Percentiles rank a stretch among this genome's conserved stretches.
Conservation (phyloP, 2,888 invertebrate genomes). For the Hypomecis punctinalis region DNA sequence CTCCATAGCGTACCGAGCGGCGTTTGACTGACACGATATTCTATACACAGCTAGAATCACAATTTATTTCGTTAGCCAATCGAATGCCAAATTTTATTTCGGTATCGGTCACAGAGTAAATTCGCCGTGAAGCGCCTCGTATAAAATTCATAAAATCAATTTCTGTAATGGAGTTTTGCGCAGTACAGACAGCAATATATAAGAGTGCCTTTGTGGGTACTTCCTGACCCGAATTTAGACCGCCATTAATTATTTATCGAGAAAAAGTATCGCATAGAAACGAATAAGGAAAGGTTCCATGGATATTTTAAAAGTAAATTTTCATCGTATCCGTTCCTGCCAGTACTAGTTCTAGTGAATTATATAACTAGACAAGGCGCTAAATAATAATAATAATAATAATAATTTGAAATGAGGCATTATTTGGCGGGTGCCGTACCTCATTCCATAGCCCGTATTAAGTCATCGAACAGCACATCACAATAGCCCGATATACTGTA, state of each 20-base stretch:
- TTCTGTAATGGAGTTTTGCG: conserved; percentile 37
- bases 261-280: conserved; percentile 1
- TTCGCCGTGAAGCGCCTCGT: conserved; percentile 22
- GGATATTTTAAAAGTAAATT: background rate
- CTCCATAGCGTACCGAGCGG: background rate
- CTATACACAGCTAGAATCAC: conserved; percentile 10
- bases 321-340: too few relatives aligned
- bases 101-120: conserved; percentile 7
- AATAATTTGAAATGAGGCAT: too few relatives aligned
- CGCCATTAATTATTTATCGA: conserved; percentile 17
- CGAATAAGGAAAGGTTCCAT: background rate
- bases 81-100: conserved; percentile 17
- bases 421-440: too few relatives aligned
- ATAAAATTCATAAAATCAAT: conserved; percentile 40
- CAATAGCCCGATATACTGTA: too few relatives aligned
- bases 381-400: too few relatives aligned
- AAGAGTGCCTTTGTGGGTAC: conserved; percentile 27
- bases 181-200: conserved; percentile 29
- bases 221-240: conserved; percentile 16
- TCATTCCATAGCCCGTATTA: too few relatives aligned
- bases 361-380: too few relatives aligned
- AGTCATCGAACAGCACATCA: too few relatives aligned
- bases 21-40: background rate
- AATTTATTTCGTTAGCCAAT: conserved; percentile 9
- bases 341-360: too few relatives aligned